Conservation (phyloP, 2,797 vertebrate genomes). For the Smutsia temminckii region DNA sequence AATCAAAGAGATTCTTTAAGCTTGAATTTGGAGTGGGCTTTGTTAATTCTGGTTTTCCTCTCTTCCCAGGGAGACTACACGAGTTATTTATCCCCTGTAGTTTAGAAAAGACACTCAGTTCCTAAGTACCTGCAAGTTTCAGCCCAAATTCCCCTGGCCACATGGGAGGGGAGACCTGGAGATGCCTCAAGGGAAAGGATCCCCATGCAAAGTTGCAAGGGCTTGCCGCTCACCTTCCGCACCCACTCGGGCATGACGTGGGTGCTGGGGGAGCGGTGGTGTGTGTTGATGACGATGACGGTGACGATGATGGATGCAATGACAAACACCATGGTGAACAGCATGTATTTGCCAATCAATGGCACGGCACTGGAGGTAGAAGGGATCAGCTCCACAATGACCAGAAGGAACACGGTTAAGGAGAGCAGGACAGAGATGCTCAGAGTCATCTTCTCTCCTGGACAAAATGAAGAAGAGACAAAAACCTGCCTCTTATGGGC, state of each 20-base stretch:
- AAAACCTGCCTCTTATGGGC: rapidly evolving
- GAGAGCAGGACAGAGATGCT: slow-evolving; percentile 97
- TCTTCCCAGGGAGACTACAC: background rate
- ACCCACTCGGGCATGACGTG: slow-evolving; percentile 96
- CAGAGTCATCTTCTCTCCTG: slow-evolving; percentile 98
- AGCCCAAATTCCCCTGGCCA: rapidly evolving
- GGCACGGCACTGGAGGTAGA: slow-evolving; percentile 97
- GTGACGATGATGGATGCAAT: slow-evolving; percentile 98
- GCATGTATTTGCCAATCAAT: slow-evolving; percentile 98
- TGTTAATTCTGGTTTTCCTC: background rate
- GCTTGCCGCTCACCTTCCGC: slow-evolving; percentile 88
- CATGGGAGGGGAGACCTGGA: rapidly evolving
- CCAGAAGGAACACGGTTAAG: slow-evolving; percentile 96
- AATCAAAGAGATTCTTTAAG: background rate
- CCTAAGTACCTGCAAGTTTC: background rate
- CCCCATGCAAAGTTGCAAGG: rapidly evolving
- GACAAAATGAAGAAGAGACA: background rate
- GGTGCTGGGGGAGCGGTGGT: slow-evolving; percentile 97
- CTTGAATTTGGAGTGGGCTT: background rate
- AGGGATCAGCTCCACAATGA: slow-evolving; percentile 97
- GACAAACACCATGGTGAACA: slow-evolving; percentile 99
- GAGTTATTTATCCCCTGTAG: background rate
- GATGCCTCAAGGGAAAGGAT: rapidly evolving
- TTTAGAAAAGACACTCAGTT: background rate
- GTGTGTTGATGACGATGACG: slow-evolving; percentile 97